Conservation (phyloP, 2,888 invertebrate species). For the Azorinus chamasolen region DNA sequence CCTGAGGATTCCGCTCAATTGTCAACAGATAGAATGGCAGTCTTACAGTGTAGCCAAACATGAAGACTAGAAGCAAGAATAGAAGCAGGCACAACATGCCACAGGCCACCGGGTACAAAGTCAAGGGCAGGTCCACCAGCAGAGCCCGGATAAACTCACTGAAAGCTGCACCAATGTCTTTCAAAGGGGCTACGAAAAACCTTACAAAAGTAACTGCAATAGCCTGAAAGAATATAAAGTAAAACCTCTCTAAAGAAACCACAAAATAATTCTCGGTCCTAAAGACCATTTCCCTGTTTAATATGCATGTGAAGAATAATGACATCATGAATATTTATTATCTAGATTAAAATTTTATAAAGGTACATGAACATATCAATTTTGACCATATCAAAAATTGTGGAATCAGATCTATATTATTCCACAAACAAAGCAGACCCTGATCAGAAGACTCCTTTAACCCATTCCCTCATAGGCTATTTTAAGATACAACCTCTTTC, state of each 20-base stretch:
- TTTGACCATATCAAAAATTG: too few relatives aligned
- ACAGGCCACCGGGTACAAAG: conserved; percentile 72
- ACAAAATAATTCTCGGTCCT: not conserved
- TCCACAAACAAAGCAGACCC: too few relatives aligned
- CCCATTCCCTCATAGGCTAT: too few relatives aligned
- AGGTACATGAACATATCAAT: too few relatives aligned
- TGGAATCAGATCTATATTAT: too few relatives aligned
- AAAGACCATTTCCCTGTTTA: too few relatives aligned
- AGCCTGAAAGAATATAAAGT: conserved; percentile 69
- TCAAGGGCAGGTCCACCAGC: conserved; percentile 71
- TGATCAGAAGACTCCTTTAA: too few relatives aligned
- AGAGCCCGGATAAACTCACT: conserved; percentile 70
- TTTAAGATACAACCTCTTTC: too few relatives aligned
- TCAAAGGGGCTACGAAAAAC: conserved; percentile 76
- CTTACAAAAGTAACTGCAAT: conserved; percentile 76
- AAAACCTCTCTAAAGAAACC: too few relatives aligned
- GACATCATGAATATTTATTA: too few relatives aligned
- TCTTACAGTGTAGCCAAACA: conserved; percentile 72
- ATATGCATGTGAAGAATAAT: too few relatives aligned
- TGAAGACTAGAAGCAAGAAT: conserved; percentile 70
- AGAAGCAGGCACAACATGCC: conserved; percentile 55
- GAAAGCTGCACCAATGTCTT: conserved; percentile 72
- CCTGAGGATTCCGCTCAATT: conserved; percentile 58
- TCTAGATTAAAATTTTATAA: too few relatives aligned
- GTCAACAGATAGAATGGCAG: conserved; percentile 67